Conservation (phyloP, 1,140 invertebrate genomes). For the Helicorthomorpha holstii region DNA sequence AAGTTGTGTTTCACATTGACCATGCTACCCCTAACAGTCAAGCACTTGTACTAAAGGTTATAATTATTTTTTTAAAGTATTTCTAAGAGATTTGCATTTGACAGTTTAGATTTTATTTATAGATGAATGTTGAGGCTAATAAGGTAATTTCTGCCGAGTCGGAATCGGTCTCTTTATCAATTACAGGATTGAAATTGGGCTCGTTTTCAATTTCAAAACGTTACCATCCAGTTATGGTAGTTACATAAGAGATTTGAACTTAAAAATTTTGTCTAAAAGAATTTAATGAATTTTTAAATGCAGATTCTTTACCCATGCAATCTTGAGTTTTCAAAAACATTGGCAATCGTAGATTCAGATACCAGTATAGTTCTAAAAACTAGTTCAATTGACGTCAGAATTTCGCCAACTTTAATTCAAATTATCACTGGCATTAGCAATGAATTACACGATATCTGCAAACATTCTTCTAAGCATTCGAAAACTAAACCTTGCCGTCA, state of each 20-base stretch:
- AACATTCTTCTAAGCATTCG: not conserved
- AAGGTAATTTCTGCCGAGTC: too few relatives aligned
- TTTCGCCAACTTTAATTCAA: conserved; percentile 53
- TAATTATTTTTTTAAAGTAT: too few relatives aligned
- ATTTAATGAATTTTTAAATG: conserved; percentile 8
- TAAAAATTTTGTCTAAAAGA: conserved; percentile 1
- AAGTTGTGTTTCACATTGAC: conserved; percentile 57
- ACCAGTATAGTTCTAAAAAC: not conserved
- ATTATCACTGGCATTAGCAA: conserved; percentile 33
- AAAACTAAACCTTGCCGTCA: not conserved
- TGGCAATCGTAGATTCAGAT: conserved; percentile 18
- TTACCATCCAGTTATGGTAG: not conserved
- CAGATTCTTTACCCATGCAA: conserved; percentile 49
- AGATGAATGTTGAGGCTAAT: too few relatives aligned
- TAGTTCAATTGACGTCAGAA: conserved; percentile 44
- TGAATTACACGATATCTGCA: not conserved
- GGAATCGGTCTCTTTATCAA: too few relatives aligned
- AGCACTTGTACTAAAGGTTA: conserved; percentile 42
- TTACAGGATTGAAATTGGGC: too few relatives aligned
- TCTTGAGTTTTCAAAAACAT: conserved; percentile 44
- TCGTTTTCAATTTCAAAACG: conserved; percentile 1
- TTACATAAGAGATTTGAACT: not conserved
- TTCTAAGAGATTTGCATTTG: too few relatives aligned
- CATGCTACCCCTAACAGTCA: conserved; percentile 45
- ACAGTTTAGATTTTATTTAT: too few relatives aligned